A percentile compares a stretch with the other conserved stretches of the same genome.
Evolutionary conservation across 2,113 vertebrate species (phyloP).

Genomic region (Lanius ludovicianus): DNA sequence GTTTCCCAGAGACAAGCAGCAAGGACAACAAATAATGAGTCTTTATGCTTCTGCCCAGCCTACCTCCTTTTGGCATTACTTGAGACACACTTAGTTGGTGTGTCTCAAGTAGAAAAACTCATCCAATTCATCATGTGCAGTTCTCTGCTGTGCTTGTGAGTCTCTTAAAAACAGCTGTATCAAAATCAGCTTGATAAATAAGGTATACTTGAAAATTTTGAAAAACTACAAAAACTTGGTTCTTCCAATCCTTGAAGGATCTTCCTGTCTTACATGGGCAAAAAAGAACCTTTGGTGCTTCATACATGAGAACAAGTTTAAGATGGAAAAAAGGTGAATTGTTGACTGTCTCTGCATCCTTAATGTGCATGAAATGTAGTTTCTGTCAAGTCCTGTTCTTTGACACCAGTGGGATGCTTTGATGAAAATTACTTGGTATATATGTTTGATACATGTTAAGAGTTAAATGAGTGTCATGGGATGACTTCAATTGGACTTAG

Average conservation of each 20-base stretch:
- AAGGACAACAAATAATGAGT: not conserved
- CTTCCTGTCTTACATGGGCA: not conserved
- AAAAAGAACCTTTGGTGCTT: not conserved
- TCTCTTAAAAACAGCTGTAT: not conserved
- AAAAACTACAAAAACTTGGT: not conserved
- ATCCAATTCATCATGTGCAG: not conserved
- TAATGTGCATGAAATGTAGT: not conserved
- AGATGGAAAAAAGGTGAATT: not conserved
- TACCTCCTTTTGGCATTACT: not conserved
- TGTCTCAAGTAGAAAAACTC: not conserved
- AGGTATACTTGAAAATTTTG: not conserved
- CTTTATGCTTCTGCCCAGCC: not conserved
- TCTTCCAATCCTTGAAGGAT: not conserved
- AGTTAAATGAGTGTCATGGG: not conserved
- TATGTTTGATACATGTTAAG: not conserved
- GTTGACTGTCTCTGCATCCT: not conserved
- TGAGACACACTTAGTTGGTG: not conserved
- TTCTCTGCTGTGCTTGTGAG: not conserved
- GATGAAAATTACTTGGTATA: not conserved
- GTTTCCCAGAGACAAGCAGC: not conserved
- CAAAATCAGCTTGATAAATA: not conserved
- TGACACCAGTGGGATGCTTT: not conserved
- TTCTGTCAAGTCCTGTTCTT: not conserved
- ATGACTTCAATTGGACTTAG: not conserved
- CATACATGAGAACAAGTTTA: not conserved